Base-by-base conservation (phyloP, 2,888 invertebrate species). In the Sphinx pinastri region DNA sequence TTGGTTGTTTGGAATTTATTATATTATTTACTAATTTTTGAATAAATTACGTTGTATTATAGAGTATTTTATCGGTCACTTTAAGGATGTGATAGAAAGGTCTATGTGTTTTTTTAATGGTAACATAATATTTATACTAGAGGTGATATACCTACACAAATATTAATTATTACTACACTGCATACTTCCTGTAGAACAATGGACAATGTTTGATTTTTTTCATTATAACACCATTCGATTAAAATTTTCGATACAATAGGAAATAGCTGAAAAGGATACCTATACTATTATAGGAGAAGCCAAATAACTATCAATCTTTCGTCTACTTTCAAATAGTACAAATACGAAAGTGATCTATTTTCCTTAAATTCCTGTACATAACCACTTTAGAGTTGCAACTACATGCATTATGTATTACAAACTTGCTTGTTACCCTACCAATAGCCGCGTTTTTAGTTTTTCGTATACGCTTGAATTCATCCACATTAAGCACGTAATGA, bases 401-500 rank as follows among this genome's bases (percentile, higher is more conserved):
- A 19, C 3, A 0, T 55, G 19, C 10, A 55, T 16, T 55, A 19
- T 10, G 11, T 19, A 11, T 19, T 55, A 19, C 19, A 19, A 55
- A 55, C 19, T 0, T 55, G 19, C 19, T 54, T 7, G 16, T 7
- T 8, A 38, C 38, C 25, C 2, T 54, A 54, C 7, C n/a, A 16
- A n/a, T 16, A 54, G 10, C 16, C 16, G 11, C 11, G 38, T 55
- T 55, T 55, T 5, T 10, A 19, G 38, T 52, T 45, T 45, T 60
- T 72, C 70, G 57, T 52, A 70, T 69, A 63, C 70, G 63, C 70
- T 72, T 45, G 60, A 77, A 78, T 81, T 79, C 76, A 77, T 79
- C 75, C 74, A 72, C 70, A 76, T 77, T 80, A 76, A 75, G 76
- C 76, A 75, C 75, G 73, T 75, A 77, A 76, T 77, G 71, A 73